phyloP scores from a whole-genome alignment of 2,113 vertebrate genomes.

The Rhabdomys dilectus region DNA sequence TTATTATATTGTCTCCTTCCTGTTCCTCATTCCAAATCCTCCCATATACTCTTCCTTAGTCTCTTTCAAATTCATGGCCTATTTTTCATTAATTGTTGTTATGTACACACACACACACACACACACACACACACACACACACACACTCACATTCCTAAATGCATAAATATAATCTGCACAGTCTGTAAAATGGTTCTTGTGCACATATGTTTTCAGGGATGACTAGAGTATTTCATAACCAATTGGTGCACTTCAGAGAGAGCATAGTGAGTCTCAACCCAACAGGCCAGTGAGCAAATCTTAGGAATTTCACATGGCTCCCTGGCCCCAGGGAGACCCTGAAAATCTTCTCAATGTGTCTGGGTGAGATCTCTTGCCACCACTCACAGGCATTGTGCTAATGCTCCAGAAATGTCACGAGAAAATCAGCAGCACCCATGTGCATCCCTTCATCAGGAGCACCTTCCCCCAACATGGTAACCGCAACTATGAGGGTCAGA shows the following conservation, averaged over 20 bases:
- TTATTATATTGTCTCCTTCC: too few species aligned
- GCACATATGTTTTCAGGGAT: too few species aligned
- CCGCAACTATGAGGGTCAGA: conserved; percentile 57
- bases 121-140: too few species aligned
- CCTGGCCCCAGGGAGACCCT: conserved; percentile 3
- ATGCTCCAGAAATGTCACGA: neutral
- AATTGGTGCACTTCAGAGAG: neutral
- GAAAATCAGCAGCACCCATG: neutral
- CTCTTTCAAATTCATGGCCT: too few species aligned
- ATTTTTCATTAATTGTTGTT: too few species aligned
- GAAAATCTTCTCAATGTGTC: conserved; percentile 34
- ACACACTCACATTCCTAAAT: too few species aligned
- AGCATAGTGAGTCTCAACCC: conserved; percentile 68
- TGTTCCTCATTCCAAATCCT: too few species aligned
- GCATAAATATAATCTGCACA: too few species aligned
- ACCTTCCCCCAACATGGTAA: conserved; percentile 45
- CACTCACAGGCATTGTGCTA: neutral
- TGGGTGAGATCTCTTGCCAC: conserved; percentile 65
- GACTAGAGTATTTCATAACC: too few species aligned
- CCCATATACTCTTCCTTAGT: too few species aligned
- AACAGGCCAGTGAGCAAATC: conserved; percentile 26
- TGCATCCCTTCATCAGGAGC: conserved; percentile 38
- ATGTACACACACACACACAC: too few species aligned
- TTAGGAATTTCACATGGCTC: conserved; percentile 42
- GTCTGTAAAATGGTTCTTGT: too few species aligned